These are phyloP conservation scores for Coenobita brevimanus DNA, from an alignment of 1,140 invertebrate species.

Conservation along the genomic window DNA sequence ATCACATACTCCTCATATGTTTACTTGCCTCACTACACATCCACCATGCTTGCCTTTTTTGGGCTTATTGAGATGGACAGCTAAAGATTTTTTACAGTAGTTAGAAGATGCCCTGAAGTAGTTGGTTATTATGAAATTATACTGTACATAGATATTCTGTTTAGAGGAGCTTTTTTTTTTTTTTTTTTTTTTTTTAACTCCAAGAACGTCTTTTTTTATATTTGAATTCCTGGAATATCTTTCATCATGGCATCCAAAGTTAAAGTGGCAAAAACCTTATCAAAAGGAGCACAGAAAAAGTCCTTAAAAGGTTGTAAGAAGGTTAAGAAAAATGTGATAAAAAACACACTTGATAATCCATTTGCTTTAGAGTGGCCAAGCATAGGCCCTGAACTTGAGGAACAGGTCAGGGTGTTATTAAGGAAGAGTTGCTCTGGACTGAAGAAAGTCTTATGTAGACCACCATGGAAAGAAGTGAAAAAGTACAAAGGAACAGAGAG, in stretches of 20 bases:
- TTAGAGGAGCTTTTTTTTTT: no score
- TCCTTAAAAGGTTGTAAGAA: constrained; percentile 39
- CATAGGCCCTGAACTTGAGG: not conserved
- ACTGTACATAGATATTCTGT: not conserved
- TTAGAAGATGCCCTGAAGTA: not conserved
- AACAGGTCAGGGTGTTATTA: not conserved
- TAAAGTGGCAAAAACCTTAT: constrained; percentile 1
- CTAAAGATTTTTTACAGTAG: not conserved
- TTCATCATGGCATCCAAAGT: constrained; percentile 10
- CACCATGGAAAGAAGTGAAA: constrained; percentile 61
- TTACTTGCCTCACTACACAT: constrained; percentile 67
- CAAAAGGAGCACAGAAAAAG: constrained; percentile 26
- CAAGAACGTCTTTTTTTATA: no score
- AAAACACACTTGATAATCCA: constrained; percentile 54
- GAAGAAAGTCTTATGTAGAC: not conserved
- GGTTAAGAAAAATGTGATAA: constrained; percentile 29
- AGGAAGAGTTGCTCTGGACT: constrained; percentile 26
- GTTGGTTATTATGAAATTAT: not conserved
- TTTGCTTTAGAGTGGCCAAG: constrained; percentile 46
- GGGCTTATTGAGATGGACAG: constrained; percentile 50
- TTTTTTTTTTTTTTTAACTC: no score
- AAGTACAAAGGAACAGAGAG: constrained; percentile 41
- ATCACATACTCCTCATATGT: constrained; percentile 68
- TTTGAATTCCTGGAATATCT: no score
- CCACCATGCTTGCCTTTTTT: constrained; percentile 67